phyloP scores from a whole-genome alignment of 2,113 vertebrate genomes.

The Henicopernis longicauda region DNA sequence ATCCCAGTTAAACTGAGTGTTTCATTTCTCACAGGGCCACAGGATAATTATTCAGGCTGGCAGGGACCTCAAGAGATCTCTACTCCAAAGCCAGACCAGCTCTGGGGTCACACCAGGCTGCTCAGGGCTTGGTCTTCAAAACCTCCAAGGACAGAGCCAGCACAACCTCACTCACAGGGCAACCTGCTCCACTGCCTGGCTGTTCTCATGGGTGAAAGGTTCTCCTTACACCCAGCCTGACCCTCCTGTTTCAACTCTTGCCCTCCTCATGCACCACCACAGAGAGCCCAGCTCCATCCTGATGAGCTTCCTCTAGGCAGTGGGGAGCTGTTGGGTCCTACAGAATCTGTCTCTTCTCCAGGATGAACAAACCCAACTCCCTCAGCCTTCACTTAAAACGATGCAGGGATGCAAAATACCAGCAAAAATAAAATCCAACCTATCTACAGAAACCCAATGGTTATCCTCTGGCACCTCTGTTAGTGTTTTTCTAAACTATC shows the following conservation, averaged over 20 bases:
- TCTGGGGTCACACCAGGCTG: neutral
- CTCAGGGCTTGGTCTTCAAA: neutral
- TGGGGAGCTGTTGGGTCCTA: neutral
- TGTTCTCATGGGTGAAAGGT: neutral
- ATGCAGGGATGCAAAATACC: neutral
- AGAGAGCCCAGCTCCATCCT: neutral
- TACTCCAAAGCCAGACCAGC: neutral
- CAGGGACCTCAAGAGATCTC: neutral
- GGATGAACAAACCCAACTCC: neutral
- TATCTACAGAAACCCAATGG: neutral
- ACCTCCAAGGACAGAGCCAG: neutral
- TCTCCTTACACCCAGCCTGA: neutral
- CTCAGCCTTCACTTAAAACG: neutral
- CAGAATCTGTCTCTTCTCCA: neutral
- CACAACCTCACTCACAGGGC: accelerated
- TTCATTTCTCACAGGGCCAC: neutral
- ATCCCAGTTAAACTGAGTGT: neutral
- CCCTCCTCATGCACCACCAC: neutral
- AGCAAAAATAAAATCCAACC: neutral
- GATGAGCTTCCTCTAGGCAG: neutral
- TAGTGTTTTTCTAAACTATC: neutral
- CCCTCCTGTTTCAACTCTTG: neutral
- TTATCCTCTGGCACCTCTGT: neutral
- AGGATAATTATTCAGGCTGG: neutral
- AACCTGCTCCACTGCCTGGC: neutral